These are phyloP conservation scores for Plemyria rubiginata DNA, from an alignment of 2,888 invertebrate genomes.

Conservation along the genomic window DNA sequence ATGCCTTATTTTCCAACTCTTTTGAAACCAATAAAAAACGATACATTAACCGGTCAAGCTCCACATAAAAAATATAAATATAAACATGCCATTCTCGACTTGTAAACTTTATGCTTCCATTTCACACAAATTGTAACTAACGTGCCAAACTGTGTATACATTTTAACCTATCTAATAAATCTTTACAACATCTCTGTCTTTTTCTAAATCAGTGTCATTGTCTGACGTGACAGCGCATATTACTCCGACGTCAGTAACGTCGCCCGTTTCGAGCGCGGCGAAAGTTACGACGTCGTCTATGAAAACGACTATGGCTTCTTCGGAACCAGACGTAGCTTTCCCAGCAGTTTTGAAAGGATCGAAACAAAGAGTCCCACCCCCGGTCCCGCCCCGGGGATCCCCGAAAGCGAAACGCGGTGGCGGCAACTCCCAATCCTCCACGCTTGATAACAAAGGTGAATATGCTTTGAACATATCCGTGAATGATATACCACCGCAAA, in stretches of 20 bases:
- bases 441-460: slow-evolving; percentile 80
- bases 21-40: slow-evolving; percentile 75
- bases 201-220: slow-evolving; percentile 71
- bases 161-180: slow-evolving; percentile 59
- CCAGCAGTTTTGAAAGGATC: slow-evolving; percentile 91
- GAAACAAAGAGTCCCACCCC: slow-evolving; percentile 93
- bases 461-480: slow-evolving; percentile 72
- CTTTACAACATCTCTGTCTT: slow-evolving; percentile 47
- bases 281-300: slow-evolving; percentile 64
- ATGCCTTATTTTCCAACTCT: slow-evolving; percentile 58
- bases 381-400: slow-evolving; percentile 94
- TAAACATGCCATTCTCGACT: slow-evolving; percentile 79
- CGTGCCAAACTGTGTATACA: slow-evolving; percentile 67
- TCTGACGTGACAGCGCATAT: slow-evolving; percentile 84
- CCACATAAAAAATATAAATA: slow-evolving; percentile 81
- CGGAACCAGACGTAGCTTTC: slow-evolving; percentile 86
- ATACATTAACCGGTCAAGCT: slow-evolving; percentile 79
- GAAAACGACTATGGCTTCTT: slow-evolving; percentile 61
- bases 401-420: slow-evolving; percentile 87
- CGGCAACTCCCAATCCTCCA: slow-evolving; percentile 69
- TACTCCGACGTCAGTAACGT: slow-evolving; percentile 77
- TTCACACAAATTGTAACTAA: slow-evolving; percentile 64
- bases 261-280: slow-evolving; percentile 74
- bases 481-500: slow-evolving; percentile 71
- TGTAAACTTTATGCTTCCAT: slow-evolving; percentile 66